phyloP scores from a whole-genome alignment of 2,113 vertebrate species.

The Notiomystis cincta region DNA sequence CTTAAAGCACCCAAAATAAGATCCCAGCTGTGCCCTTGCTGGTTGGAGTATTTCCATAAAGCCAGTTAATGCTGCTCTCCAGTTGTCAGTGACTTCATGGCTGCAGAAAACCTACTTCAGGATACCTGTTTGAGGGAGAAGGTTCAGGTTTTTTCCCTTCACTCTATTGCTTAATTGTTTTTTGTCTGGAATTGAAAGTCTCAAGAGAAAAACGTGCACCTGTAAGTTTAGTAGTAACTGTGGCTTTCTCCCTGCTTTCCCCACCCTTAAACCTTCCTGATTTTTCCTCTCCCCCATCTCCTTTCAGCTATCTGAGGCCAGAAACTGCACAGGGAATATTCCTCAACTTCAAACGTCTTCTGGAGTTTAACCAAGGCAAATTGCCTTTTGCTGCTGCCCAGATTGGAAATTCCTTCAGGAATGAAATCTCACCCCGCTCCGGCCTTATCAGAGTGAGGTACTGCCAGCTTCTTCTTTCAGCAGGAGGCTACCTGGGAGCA shows the following conservation, averaged over 20 bases:
- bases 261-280: not conserved
- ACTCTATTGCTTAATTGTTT: not conserved
- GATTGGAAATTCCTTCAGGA: conserved; percentile 97
- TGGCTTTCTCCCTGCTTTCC: not conserved
- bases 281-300: not conserved
- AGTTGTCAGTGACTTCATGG: not conserved
- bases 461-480: not conserved
- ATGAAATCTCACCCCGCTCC: conserved; percentile 97
- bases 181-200: not conserved
- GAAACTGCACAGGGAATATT: conserved; percentile 99
- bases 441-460: conserved; percentile 97
- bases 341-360: conserved; percentile 96
- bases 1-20: not conserved
- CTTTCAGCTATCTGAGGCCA: conserved; percentile 90
- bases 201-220: not conserved
- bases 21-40: not conserved
- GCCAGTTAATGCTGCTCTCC: not conserved
- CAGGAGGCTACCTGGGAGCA: not conserved
- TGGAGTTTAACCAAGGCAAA: conserved; percentile 98
- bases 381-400: conserved; percentile 97
- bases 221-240: not conserved
- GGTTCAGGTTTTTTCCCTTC: not conserved
- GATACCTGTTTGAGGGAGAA: not conserved
- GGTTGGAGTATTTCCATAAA: not conserved
- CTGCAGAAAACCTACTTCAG: not conserved